A percentile compares a stretch with the other conserved stretches of the same genome.
Evolutionary conservation across 2,113 vertebrate species (phyloP).

Genomic region (Alethe castanea): DNA sequence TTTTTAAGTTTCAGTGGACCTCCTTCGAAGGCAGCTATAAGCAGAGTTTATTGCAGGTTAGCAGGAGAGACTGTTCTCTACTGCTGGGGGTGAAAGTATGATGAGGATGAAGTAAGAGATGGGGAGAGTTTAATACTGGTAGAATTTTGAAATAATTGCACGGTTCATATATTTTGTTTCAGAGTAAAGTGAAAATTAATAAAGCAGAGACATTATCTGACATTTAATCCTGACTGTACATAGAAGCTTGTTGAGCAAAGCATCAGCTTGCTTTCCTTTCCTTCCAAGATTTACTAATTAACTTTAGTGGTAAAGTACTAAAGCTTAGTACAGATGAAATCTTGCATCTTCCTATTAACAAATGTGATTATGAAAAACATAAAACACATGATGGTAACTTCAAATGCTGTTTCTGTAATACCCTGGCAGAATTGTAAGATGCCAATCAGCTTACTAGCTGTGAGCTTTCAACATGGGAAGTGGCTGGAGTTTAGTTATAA

Average conservation of each 20-base stretch:
- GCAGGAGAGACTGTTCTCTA: not conserved
- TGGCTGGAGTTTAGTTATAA: not conserved
- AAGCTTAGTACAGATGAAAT: not conserved
- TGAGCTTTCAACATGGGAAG: not conserved
- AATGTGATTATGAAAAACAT: constrained; percentile 7
- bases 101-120: not conserved
- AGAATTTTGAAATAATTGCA: constrained; percentile 19
- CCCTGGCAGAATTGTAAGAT: not conserved
- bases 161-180: not conserved
- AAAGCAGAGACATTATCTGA: not conserved
- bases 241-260: not conserved
- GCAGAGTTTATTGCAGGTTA: constrained; percentile 3
- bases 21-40: not conserved
- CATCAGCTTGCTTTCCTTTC: not conserved
- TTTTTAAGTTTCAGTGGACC: not conserved
- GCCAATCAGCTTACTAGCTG: not conserved
- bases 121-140: not conserved
- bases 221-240: not conserved
- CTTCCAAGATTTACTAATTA: constrained; percentile 26
- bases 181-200: constrained; percentile 30
- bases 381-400: not conserved
- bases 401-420: not conserved
- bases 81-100: not conserved
- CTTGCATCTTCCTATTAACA: not conserved
- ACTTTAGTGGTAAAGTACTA: not conserved